These are phyloP conservation scores for Syrmaticus mikado DNA, from an alignment of 2,113 vertebrate genomes.

Conservation along the genomic window DNA sequence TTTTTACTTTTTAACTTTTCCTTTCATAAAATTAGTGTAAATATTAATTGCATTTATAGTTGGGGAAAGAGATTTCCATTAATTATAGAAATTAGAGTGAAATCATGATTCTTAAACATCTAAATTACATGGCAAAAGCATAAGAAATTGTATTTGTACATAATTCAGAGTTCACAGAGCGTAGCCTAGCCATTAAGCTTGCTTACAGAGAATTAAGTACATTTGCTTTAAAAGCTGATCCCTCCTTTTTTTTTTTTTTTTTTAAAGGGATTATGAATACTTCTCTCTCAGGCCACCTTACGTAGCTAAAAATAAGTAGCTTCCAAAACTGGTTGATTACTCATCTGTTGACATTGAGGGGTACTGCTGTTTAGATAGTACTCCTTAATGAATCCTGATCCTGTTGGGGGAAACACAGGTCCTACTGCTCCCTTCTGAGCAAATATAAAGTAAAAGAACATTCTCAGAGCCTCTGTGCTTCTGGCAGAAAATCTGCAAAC, in stretches of 20 bases:
- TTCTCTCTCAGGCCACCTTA: background rate
- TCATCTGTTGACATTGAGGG: conserved; percentile 50
- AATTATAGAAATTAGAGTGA: background rate
- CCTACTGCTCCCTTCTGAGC: background rate
- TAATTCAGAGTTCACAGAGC: background rate
- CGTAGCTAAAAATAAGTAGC: conserved; percentile 54
- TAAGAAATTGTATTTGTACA: background rate
- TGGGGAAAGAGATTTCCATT: background rate
- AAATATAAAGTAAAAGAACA: background rate
- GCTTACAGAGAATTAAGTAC: background rate
- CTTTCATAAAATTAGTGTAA: background rate
- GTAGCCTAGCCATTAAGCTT: background rate
- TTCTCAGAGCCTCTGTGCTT: background rate
- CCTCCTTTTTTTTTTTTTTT: background rate
- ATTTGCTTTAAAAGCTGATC: background rate
- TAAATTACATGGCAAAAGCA: background rate
- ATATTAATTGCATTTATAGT: background rate
- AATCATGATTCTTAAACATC: background rate
- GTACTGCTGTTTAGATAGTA: conserved; percentile 14
- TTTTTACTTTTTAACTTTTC: background rate
- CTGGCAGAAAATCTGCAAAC: background rate
- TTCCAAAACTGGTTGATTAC: conserved; percentile 45
- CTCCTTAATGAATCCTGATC: background rate
- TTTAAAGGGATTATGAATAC: background rate
- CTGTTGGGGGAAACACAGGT: background rate